Conservation (phyloP, 2,113 vertebrate species). For the Motacilla alba region DNA sequence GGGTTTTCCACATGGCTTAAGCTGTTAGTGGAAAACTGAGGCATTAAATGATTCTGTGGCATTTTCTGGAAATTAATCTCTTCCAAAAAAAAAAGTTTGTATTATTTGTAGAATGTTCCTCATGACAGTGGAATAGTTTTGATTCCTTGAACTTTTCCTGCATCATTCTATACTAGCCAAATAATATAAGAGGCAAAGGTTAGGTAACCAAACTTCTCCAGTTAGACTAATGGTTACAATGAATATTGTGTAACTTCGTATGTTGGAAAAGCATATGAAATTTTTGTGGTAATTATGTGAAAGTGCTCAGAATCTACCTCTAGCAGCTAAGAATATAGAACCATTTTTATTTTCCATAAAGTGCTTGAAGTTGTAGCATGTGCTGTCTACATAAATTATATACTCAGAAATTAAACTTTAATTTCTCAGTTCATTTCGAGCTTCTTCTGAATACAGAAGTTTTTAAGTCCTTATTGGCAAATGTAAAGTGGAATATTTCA, state of each 20-base stretch:
- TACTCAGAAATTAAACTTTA: not conserved
- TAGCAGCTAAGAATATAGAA: not conserved
- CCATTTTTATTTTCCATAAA: not conserved
- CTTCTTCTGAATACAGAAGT: not conserved
- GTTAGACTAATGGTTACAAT: not conserved
- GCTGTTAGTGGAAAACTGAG: not conserved
- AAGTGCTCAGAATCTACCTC: not conserved
- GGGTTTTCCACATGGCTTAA: not conserved
- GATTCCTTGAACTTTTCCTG: not conserved
- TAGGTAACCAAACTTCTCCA: not conserved
- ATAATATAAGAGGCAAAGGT: not conserved
- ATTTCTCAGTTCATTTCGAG: not conserved
- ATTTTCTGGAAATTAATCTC: not conserved
- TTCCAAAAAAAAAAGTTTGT: not conserved
- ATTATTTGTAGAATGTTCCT: not conserved
- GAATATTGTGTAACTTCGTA: rapidly evolving
- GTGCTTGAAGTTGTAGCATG: not conserved
- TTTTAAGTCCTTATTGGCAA: not conserved
- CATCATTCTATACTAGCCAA: not conserved
- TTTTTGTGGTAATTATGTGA: not conserved
- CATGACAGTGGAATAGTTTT: not conserved
- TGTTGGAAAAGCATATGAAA: not conserved
- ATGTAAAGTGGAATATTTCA: not conserved
- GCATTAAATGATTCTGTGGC: not conserved
- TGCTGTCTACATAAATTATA: not conserved